Evolutionary conservation across 2,113 vertebrate species (phyloP), one percentile per base, ranked within the genome.

Genomic region (Hepsetus odoe): DNA sequence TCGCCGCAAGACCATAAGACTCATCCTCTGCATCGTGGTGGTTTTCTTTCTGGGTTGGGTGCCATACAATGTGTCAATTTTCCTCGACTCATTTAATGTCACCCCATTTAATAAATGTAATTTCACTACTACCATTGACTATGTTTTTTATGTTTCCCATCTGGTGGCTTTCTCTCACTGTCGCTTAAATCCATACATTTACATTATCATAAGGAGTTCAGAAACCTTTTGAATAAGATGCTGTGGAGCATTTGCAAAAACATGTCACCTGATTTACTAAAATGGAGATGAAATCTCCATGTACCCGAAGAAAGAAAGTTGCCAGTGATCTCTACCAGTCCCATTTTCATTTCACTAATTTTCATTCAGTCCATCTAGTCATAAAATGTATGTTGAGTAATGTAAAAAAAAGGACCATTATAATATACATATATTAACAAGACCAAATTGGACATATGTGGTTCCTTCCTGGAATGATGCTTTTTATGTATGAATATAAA

Each of bases 101-200:
- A n/a, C 55, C 9, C 65, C 33, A 2, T 81, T 84, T 24, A 24
- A 4, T 1, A 74, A 56, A 5, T 96, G 95, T 2, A 0, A 65
- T 0, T 1, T 82, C 2, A 56, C 0, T 2, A 87, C 81, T n/a
- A 64, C 20, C 0, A 13, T 92, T 18, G 82, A 68, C 1, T 91
- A 92, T 0, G 91, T 89, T 6, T 81, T 94, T 68, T 79, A 91
- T 38, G 49, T 97, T 76, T 91, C 91, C 77, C 91, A 93, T 4
- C 79, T 94, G 30, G 44, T 97, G 11, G 96, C 96, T 24, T 97
- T 94, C 84, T 95, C 91, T 1, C 97, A 99, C 81, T 99, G 96
- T 85, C 97, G 95, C 86, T 91, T 99, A 22, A 98, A 99, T 81
- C 97, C 97, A 0, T 90, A 98, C 70, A 95, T 98, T 84, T 98